phyloP scores from a whole-genome alignment of 2,888 invertebrate species.

The Pollenia angustigena region DNA sequence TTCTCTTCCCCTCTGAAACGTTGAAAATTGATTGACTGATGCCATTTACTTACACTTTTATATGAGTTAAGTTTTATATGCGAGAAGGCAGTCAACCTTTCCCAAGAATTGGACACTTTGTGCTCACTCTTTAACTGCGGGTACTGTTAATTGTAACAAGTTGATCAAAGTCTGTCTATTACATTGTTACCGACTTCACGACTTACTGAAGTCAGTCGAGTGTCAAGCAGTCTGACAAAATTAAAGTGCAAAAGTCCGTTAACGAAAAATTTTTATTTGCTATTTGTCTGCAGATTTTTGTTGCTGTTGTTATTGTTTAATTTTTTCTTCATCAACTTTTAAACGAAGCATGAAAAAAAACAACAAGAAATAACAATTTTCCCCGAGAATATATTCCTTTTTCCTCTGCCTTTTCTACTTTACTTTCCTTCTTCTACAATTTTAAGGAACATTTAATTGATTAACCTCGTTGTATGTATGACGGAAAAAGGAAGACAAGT shows the following conservation, averaged over 20 bases:
- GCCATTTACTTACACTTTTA: conserved; percentile 8
- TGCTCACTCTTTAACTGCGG: not conserved
- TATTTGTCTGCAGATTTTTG: not conserved
- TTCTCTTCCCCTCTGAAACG: no score
- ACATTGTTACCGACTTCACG: conserved; percentile 26
- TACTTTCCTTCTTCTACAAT: not conserved
- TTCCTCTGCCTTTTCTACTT: not conserved
- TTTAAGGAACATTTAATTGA: conserved; percentile 55
- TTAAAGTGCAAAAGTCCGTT: not conserved
- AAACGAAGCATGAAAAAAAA: not conserved
- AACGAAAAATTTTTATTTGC: not conserved
- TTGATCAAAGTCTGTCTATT: conserved; percentile 21
- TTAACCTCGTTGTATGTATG: conserved; percentile 48
- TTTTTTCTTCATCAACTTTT: not conserved
- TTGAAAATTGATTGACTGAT: conserved; percentile 33
- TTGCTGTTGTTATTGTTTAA: not conserved
- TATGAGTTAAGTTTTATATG: no score
- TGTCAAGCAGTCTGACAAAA: not conserved
- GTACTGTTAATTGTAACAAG: not conserved
- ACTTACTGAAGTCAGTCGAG: not conserved
- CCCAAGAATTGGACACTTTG: not conserved
- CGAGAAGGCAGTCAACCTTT: not conserved
- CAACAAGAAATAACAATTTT: conserved; percentile 48
- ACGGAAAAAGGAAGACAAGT: not conserved
- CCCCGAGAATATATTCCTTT: not conserved